Evolutionary conservation across 2,797 vertebrate species (phyloP), one percentile per base, ranked within the genome.

Genomic region (Atherinosoma microstoma): DNA sequence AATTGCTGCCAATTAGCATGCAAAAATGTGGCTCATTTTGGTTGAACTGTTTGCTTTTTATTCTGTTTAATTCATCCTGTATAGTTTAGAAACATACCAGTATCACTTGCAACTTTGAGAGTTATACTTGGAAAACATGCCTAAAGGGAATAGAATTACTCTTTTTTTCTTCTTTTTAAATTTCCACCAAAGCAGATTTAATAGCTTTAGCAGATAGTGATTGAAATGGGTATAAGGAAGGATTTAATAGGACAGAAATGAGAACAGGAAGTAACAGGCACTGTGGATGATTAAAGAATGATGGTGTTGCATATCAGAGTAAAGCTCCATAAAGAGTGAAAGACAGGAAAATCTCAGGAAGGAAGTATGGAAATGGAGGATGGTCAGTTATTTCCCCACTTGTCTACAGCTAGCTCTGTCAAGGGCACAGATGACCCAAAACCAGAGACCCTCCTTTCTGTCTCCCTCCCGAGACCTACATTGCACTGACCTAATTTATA

Each of bases 371-470:
- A 80, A 89, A 86, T 73, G 62, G 68, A 87, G 77, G 82, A 76
- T 67, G 79, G 84, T 91, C 79, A 84, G 85, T 89, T 84, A 79
- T 79, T 84, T 83, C 82, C 80, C 79, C 79, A 84, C 56, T 87
- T 83, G 72, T 86, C 76, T 71, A 67, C 67, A 78, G 70, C 71
- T 68, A 83, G 70, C 78, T 90, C 84, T 89, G 91, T 92, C 82
- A 85, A 85, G 87, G 90, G 87, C 79, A 89, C 73, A 70, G 76
- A 88, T 94, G 90, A 93, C 91, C 93, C 91, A 93, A 94, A 94
- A 92, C 87, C 79, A 90, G 81, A 89, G 63, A 76, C 60, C 78
- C 70, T 83, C 87, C 84, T 90, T 75, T 82, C 69, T 59, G 27
- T 78, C 62, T 84, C 80, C 86, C 91, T 91, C 87, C 76, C 1